These are phyloP conservation scores for Cheilosia grossa DNA, from an alignment of 2,888 invertebrate genomes.

Conservation along the genomic window DNA sequence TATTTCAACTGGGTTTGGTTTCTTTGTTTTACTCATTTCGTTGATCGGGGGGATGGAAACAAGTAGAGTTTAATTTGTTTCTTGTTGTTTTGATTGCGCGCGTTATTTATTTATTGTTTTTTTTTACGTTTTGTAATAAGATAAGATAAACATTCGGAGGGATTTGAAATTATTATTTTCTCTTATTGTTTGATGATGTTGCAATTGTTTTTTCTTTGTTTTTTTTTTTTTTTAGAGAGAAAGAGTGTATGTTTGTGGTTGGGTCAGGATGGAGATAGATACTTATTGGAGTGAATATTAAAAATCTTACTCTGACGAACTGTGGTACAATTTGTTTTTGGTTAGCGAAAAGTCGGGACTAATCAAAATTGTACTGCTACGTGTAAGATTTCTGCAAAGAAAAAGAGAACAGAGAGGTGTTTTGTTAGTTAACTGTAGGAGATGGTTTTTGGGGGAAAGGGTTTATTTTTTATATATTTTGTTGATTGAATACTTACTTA, in stretches of 20 bases:
- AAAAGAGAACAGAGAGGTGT: constrained; percentile 65
- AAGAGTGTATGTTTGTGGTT: constrained; percentile 50
- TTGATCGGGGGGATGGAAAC: constrained; percentile 72
- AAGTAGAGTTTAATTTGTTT: constrained; percentile 60
- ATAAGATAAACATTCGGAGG: constrained; percentile 76
- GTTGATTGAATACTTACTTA: constrained; percentile 87
- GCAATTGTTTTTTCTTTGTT: constrained; percentile 38
- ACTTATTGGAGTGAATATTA: constrained; percentile 64
- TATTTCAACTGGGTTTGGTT: constrained; percentile 65
- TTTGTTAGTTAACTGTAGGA: constrained; percentile 29
- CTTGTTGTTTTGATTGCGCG: constrained; percentile 70
- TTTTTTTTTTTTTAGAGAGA: constrained; percentile 53
- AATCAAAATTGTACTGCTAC: constrained; percentile 94
- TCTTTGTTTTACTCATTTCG: constrained; percentile 60
- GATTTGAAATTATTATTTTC: constrained; percentile 75
- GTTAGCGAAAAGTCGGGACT: constrained; percentile 94
- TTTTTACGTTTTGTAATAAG: constrained; percentile 63
- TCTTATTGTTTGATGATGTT: constrained; percentile 63
- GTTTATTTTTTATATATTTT: not conserved
- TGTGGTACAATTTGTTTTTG: constrained; percentile 95
- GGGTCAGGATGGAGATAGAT: constrained; percentile 70
- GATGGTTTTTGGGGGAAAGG: not conserved
- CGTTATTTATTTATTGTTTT: constrained; percentile 50
- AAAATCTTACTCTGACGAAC: constrained; percentile 84
- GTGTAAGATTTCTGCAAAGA: constrained; percentile 89